These are phyloP conservation scores for Nannoperca obscura DNA, from an alignment of 2,797 vertebrate genomes.

Conservation along the genomic window DNA sequence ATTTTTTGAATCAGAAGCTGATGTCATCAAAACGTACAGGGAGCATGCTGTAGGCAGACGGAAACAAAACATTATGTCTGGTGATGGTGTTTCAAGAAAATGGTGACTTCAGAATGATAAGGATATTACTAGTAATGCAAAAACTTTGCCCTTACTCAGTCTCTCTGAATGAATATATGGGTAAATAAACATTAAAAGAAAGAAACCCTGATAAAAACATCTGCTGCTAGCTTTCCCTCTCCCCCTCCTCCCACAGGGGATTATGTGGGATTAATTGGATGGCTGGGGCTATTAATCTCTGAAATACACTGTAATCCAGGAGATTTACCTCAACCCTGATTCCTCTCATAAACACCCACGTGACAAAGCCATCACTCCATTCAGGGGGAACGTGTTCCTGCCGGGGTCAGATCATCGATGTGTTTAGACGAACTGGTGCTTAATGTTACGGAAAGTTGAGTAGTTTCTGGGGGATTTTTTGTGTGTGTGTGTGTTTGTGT, in stretches of 20 bases:
- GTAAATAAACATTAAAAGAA: slow-evolving; percentile 54
- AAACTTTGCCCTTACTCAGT: neutral
- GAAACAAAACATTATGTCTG: slow-evolving; percentile 2
- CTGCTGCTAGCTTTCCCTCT: slow-evolving; percentile 28
- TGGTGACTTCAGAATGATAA: slow-evolving; percentile 6
- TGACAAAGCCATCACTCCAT: slow-evolving; percentile 55
- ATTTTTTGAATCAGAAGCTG: slow-evolving; percentile 32
- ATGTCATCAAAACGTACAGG: slow-evolving; percentile 18
- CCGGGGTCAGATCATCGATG: slow-evolving; percentile 26
- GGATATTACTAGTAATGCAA: neutral
- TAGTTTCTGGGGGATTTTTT: slow-evolving; percentile 39
- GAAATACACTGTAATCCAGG: slow-evolving; percentile 71
- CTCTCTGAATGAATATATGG: slow-evolving; percentile 35
- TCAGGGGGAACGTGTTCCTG: slow-evolving; percentile 32
- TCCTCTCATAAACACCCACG: slow-evolving; percentile 61
- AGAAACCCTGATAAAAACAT: slow-evolving; percentile 49
- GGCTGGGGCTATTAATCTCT: slow-evolving; percentile 71
- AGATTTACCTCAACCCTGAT: slow-evolving; percentile 71
- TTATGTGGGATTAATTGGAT: slow-evolving; percentile 78
- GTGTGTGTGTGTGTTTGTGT: neutral
- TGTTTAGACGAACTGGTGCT: neutral
- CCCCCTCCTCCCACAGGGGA: slow-evolving; percentile 43
- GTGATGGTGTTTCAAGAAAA: slow-evolving; percentile 1
- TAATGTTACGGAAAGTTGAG: slow-evolving; percentile 26
- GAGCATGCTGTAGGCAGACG: neutral